These are phyloP conservation scores for Nasonia longicornis DNA, from an alignment of 1,140 invertebrate species.

Conservation along the genomic window DNA sequence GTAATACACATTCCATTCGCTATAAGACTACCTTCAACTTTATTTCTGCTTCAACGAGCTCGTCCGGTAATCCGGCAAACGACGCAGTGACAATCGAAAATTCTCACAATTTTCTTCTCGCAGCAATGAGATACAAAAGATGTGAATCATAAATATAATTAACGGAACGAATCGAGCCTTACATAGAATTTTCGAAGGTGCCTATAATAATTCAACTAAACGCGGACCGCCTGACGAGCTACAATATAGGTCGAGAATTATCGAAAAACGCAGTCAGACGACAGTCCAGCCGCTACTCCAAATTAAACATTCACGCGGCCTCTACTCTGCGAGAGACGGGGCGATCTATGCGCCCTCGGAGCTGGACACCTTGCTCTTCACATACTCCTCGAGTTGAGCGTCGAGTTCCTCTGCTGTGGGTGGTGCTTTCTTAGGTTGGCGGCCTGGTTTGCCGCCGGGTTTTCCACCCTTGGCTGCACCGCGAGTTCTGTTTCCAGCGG, in stretches of 20 bases:
- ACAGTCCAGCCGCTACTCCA: background rate
- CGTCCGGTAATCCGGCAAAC: background rate
- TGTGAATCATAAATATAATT: background rate
- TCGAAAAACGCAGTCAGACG: background rate
- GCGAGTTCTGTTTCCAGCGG: background rate
- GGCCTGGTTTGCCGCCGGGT: background rate
- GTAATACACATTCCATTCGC: background rate
- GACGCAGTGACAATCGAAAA: too few species aligned
- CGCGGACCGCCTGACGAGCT: background rate
- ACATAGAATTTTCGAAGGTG: background rate
- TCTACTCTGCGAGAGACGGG: background rate
- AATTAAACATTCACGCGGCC: background rate
- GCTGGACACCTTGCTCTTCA: slow-evolving; percentile 69
- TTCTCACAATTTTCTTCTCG: background rate
- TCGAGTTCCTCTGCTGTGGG: slow-evolving; percentile 93
- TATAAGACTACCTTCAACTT: background rate
- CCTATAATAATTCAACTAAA: background rate
- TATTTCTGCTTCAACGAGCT: background rate
- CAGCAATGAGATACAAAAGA: background rate
- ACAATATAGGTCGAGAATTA: background rate
- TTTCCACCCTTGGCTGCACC: slow-evolving; percentile 5
- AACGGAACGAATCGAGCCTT: background rate
- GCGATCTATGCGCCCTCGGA: slow-evolving; percentile 39
- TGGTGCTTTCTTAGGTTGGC: slow-evolving; percentile 60
- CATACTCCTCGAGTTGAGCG: slow-evolving; percentile 94